Evolutionary conservation across 2,797 vertebrate species (phyloP).

Genomic region (Eurystomus glaucurus): DNA sequence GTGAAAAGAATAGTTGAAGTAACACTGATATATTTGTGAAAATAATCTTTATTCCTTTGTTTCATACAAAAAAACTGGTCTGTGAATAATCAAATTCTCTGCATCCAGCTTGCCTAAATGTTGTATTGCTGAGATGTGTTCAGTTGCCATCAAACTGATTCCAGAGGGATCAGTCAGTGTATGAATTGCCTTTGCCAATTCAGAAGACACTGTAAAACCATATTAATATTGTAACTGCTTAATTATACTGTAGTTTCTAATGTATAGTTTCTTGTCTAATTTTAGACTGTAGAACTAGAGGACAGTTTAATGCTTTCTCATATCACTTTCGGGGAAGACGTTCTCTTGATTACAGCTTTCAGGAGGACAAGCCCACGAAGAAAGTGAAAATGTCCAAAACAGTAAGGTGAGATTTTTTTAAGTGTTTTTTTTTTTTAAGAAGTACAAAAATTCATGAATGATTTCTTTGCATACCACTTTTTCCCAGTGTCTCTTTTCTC

Average conservation of each 20-base stretch:
- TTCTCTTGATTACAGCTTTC: slow-evolving; percentile 92
- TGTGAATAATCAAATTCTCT: neutral
- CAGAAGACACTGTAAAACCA: neutral
- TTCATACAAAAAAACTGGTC: neutral
- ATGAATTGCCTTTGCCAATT: neutral
- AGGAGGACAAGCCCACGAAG: slow-evolving; percentile 82
- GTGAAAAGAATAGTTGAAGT: neutral
- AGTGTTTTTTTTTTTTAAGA: neutral
- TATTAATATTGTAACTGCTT: neutral
- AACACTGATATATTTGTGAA: neutral
- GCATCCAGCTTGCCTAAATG: neutral
- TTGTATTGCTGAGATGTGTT: neutral
- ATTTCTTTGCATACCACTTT: neutral
- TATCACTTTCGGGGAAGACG: slow-evolving; percentile 95
- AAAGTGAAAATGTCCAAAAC: slow-evolving; percentile 64
- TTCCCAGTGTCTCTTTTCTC: neutral
- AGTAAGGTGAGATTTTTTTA: slow-evolving; percentile 46
- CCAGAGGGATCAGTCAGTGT: neutral
- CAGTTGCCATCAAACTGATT: neutral
- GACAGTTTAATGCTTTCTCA: slow-evolving; percentile 95
- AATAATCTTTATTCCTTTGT: neutral
- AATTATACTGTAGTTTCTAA: neutral
- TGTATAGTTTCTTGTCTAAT: neutral
- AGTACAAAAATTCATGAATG: neutral
- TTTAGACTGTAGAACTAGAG: slow-evolving; percentile 95